Conservation (phyloP, 1,140 invertebrate genomes). For the Ostrea denselamellosa region DNA sequence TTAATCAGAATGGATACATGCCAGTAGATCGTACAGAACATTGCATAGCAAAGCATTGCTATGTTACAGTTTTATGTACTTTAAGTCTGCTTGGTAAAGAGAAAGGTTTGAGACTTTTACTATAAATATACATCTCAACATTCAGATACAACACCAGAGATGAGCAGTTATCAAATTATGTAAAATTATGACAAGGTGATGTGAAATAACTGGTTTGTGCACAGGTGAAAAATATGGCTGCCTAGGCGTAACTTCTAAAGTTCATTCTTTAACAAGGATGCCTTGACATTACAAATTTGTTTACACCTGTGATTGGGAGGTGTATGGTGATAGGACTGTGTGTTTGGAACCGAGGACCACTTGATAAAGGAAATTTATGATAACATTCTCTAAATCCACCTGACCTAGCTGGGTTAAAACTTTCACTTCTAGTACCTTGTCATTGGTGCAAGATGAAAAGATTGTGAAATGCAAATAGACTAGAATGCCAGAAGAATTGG, state of each 20-base stretch:
- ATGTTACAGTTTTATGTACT: too few relatives aligned
- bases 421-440: not conserved
- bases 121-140: not conserved
- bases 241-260: not conserved
- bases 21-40: not conserved
- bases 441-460: constrained; percentile 6
- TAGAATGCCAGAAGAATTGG: not conserved
- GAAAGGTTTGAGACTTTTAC: not conserved
- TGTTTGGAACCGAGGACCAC: constrained; percentile 3
- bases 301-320: constrained; percentile 10
- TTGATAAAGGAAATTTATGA: constrained; percentile 30
- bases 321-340: not conserved
- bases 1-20: not conserved
- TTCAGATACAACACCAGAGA: not conserved
- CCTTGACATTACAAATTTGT: not conserved
- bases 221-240: constrained; percentile 18
- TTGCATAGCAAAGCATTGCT: not conserved
- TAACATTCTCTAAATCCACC: constrained; percentile 25
- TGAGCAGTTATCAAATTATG: constrained; percentile 22
- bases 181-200: constrained; percentile 26
- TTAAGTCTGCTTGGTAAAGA: not conserved
- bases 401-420: not conserved
- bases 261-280: not conserved
- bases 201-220: not conserved
- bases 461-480: not conserved